Evolutionary conservation across 2,113 vertebrate species (phyloP).

Genomic region (Oreochromis tanganicae): DNA sequence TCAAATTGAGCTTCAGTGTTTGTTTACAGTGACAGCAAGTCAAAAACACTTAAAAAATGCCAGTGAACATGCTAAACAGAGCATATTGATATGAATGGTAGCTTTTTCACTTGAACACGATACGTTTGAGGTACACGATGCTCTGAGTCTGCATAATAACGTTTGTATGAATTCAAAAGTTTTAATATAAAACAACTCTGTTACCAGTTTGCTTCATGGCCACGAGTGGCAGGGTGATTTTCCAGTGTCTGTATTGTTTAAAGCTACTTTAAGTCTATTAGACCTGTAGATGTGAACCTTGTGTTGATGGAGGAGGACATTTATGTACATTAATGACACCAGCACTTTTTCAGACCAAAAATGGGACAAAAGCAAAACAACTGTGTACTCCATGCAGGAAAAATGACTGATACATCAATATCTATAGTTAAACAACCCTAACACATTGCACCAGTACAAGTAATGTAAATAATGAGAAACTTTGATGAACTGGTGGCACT

Average conservation of each 20-base stretch:
- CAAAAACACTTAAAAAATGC: neutral
- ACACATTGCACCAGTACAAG: neutral
- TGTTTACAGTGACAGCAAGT: neutral
- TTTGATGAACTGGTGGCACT: neutral
- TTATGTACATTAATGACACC: neutral
- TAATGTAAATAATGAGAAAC: neutral
- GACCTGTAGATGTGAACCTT: neutral
- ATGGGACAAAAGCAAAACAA: neutral
- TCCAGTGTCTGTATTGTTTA: neutral
- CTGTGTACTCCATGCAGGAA: neutral
- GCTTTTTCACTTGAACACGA: neutral
- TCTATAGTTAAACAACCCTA: neutral
- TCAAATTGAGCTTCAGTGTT: neutral
- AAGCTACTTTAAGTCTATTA: neutral
- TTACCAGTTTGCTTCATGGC: neutral
- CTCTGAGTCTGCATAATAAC: neutral
- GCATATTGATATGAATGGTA: neutral
- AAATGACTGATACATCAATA: neutral
- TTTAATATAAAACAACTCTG: neutral
- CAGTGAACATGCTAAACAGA: neutral
- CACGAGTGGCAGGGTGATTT: neutral
- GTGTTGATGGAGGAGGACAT: neutral
- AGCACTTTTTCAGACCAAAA: neutral
- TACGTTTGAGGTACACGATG: neutral
- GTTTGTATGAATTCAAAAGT: neutral